A percentile compares a stretch with the other conserved stretches of the same genome.
Conservation (phyloP, 2,113 vertebrate species). For the Canis aureus region DNA sequence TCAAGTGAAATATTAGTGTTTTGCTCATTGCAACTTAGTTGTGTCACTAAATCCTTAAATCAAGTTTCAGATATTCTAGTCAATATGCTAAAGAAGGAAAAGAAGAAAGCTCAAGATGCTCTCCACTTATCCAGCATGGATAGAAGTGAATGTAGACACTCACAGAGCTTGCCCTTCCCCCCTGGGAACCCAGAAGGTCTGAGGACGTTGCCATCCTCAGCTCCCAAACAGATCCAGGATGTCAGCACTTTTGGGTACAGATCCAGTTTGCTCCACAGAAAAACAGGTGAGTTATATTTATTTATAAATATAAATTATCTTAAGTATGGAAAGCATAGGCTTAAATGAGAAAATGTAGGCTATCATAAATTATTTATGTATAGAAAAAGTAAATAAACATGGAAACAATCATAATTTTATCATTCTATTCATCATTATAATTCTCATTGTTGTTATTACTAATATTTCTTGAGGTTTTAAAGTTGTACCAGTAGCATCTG, state of each 20-base stretch:
- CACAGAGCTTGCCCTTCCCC: conserved; percentile 54
- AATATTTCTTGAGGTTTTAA: neutral
- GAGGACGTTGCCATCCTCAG: neutral
- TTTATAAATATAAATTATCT: neutral
- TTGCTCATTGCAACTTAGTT: neutral
- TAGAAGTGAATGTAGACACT: neutral
- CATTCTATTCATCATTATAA: neutral
- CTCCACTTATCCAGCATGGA: conserved; percentile 76
- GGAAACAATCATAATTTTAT: neutral
- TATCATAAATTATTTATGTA: neutral
- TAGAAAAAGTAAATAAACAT: neutral
- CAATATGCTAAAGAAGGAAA: conserved; percentile 95
- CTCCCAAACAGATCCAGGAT: conserved; percentile 59
- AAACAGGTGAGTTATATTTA: conserved; percentile 84
- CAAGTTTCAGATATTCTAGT: conserved; percentile 91
- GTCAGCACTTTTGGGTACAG: neutral
- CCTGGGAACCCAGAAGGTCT: conserved; percentile 12
- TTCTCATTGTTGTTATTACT: neutral
- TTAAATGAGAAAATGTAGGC: neutral
- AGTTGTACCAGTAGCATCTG: neutral
- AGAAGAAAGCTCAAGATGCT: conserved; percentile 89
- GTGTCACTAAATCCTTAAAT: conserved; percentile 83
- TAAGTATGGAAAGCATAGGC: neutral
- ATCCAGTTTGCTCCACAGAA: conserved; percentile 68
- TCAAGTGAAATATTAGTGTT: neutral